phyloP scores from a whole-genome alignment of 1,140 invertebrate species.

The Sweltsa coloradensis region DNA sequence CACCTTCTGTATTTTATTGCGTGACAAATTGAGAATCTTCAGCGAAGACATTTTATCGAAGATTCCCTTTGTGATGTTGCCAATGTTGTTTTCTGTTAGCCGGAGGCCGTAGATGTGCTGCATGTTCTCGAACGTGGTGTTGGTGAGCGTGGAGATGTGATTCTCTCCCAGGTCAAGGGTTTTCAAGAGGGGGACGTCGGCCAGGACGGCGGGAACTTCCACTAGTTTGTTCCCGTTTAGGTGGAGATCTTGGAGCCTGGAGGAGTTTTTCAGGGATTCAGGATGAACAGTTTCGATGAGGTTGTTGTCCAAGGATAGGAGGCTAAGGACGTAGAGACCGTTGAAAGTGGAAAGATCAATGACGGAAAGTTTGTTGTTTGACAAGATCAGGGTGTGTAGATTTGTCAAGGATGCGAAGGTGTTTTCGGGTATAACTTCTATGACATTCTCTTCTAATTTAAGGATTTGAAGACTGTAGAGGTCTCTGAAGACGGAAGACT shows the following conservation, averaged over 20 bases:
- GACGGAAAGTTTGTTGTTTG: constrained; percentile 68
- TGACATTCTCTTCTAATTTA: constrained; percentile 68
- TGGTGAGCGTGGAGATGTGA: constrained; percentile 67
- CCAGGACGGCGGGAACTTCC: constrained; percentile 71
- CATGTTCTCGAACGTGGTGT: constrained; percentile 67
- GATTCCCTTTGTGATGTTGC: constrained; percentile 69
- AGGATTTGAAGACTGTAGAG: constrained; percentile 70
- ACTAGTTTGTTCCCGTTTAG: constrained; percentile 76
- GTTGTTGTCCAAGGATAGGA: constrained; percentile 77
- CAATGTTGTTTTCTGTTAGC: constrained; percentile 77
- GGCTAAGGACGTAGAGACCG: constrained; percentile 60
- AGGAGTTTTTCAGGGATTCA: constrained; percentile 71
- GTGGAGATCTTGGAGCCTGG: constrained; percentile 75
- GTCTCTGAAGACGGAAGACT: constrained; percentile 65
- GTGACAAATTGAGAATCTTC: constrained; percentile 76
- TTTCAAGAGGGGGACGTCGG: constrained; percentile 64
- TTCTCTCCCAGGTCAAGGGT: constrained; percentile 84
- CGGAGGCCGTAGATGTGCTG: constrained; percentile 70
- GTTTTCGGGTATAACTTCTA: constrained; percentile 67
- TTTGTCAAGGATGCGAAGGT: constrained; percentile 69
- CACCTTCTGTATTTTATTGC: constrained; percentile 76
- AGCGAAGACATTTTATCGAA: constrained; percentile 72
- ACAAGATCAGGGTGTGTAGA: constrained; percentile 73
- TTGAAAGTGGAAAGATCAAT: constrained; percentile 66
- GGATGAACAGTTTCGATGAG: constrained; percentile 60